Evolutionary conservation across 2,113 vertebrate species (phyloP), one percentile per base, ranked within the genome.

Genomic region (Triplophysa rosa): DNA sequence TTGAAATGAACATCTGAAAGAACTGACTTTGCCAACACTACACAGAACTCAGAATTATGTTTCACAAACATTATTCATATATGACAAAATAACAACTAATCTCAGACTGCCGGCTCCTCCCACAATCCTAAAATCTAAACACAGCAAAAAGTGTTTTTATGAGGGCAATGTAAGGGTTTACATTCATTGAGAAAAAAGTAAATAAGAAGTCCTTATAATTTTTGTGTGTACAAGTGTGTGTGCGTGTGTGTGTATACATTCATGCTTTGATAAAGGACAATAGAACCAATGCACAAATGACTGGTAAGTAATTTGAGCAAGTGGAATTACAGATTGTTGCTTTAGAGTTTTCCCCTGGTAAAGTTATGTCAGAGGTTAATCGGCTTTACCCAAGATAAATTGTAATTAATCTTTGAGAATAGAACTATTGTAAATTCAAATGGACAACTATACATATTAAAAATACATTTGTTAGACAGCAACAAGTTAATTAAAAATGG

Each of bases 401-500:
- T 59, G 58, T 33, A 77, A 33, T 71, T 62, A 52, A 33, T 61
- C 16, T 26, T 78, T n/a, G 2, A 21, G 7, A 40, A 33, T 37
- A 61, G 16, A 67, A 12, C 54, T 42, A 42, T 59, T 42, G 0
- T 13, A 59, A 65, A n/a, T 19, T 47, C 19, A 23, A 8, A 47
- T 24, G 61, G 40, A 24, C 14, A 71, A 77, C 47, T 21, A 80
- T 21, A 11, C 21, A 9, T 11, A 29, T 8, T 23, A 70, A 10
- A 69, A 68, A 67, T 21, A 42, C 10, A 49, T 40, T 26, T 1
- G 4, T 33, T 8, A 80, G 65, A 72, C 37, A 61, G 71, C 71
- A 66, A 67, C 4, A 83, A 76, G 66, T 14, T 40, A 71, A 75
- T 72, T 37, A 58, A 26, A 67, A 24, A 65, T 13, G 56, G 62